Evolutionary conservation across 1,140 invertebrate species (phyloP).

Genomic region (Danaus melanippus): DNA sequence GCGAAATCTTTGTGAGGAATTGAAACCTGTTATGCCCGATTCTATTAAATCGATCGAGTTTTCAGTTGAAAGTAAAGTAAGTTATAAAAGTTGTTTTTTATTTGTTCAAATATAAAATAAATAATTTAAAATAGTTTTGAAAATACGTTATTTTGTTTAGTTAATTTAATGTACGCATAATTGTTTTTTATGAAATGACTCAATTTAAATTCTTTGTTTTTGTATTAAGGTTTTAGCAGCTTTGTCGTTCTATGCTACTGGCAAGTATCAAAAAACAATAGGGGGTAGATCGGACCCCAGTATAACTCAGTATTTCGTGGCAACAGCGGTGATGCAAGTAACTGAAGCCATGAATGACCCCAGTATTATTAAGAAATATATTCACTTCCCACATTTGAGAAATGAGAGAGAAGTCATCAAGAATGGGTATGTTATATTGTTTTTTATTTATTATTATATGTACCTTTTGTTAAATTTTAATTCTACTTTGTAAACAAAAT

Average conservation of each 20-base stretch:
- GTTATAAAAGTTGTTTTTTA: slow-evolving; percentile 1
- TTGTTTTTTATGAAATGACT: too few species aligned
- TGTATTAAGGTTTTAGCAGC: slow-evolving; percentile 47
- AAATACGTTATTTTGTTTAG: slow-evolving; percentile 2
- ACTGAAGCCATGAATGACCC: slow-evolving; percentile 56
- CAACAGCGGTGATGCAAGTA: slow-evolving; percentile 50
- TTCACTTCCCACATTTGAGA: slow-evolving; percentile 59
- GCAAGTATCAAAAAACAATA: slow-evolving; percentile 56
- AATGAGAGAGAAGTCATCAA: slow-evolving; percentile 55
- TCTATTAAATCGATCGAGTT: slow-evolving; percentile 55
- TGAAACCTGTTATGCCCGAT: slow-evolving; percentile 59
- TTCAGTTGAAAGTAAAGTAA: slow-evolving; percentile 56
- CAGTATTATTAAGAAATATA: slow-evolving; percentile 55
- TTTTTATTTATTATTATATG: too few species aligned
- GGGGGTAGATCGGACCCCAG: slow-evolving; percentile 46
- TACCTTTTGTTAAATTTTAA: too few species aligned
- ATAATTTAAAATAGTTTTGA: too few species aligned
- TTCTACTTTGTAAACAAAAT: too few species aligned
- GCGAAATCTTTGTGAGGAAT: slow-evolving; percentile 48
- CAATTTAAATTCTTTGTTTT: too few species aligned
- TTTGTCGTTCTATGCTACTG: slow-evolving; percentile 52
- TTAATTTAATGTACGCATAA: slow-evolving; percentile 2
- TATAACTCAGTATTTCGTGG: slow-evolving; percentile 60
- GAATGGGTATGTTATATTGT: slow-evolving; percentile 42
- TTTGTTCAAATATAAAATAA: too few species aligned